Conservation (phyloP, 2,888 invertebrate species). For the Drosophila rellima region DNA sequence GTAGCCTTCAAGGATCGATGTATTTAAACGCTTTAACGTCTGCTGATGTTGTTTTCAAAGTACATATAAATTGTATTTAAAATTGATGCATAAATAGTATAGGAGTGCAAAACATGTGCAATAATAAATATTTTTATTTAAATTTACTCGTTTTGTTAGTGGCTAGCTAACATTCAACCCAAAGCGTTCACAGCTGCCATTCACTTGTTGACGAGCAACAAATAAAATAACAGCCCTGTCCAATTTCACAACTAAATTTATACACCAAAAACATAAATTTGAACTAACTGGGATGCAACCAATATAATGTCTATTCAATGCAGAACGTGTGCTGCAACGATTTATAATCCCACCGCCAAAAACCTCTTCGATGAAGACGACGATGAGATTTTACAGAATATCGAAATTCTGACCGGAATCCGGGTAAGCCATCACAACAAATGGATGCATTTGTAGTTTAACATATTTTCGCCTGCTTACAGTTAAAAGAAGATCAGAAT, state of each 20-base stretch:
- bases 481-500: conserved; percentile 33
- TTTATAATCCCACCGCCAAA: conserved; percentile 36
- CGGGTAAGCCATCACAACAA: conserved; percentile 30
- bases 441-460: neutral
- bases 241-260: neutral
- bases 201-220: conserved; percentile 1
- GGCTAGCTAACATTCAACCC: neutral
- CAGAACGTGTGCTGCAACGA: conserved; percentile 42
- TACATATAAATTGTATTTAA: no score
- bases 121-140: neutral
- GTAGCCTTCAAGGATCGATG: no score
- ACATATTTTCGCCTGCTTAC: conserved; percentile 8
- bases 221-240: conserved; percentile 45
- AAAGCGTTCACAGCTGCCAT: neutral
- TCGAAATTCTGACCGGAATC: conserved; percentile 48
- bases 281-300: neutral
- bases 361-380: conserved; percentile 40
- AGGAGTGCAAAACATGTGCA: no score
- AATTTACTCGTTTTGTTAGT: neutral
- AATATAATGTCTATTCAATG: conserved; percentile 46
- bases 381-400: conserved; percentile 26
- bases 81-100: no score
- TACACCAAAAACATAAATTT: neutral
- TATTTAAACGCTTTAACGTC: no score
- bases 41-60: no score